Percentiles rank a stretch among this genome's conserved stretches.
These are phyloP conservation scores for Drosophila aff. DNA, from an alignment of 1,140 invertebrate genomes.

Conservation along the genomic window DNA sequence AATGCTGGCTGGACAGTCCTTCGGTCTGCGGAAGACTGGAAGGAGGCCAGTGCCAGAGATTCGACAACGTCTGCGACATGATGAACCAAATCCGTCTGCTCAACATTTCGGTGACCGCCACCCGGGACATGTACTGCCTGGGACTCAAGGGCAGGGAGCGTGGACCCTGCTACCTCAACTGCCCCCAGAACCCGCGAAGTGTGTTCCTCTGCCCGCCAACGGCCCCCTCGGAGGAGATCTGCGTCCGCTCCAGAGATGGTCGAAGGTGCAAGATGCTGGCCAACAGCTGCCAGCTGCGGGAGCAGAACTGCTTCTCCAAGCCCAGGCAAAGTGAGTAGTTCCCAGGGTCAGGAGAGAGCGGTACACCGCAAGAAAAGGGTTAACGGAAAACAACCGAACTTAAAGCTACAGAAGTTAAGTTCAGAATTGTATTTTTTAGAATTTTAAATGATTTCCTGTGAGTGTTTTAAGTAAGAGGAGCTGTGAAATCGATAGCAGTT, in stretches of 20 bases:
- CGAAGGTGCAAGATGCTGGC: conserved; percentile 1
- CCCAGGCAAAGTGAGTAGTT: neutral
- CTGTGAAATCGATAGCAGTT: neutral
- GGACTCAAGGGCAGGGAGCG: neutral
- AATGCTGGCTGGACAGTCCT: neutral
- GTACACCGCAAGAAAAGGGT: neutral
- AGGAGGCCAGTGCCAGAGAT: neutral
- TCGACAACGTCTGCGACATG: neutral
- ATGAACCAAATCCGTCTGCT: neutral
- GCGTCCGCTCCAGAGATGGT: neutral
- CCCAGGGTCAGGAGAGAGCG: neutral
- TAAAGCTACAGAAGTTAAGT: neutral
- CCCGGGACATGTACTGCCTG: conserved; percentile 3
- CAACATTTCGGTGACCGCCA: neutral
- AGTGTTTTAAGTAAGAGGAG: too few species aligned
- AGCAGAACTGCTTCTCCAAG: neutral
- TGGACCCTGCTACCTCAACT: neutral
- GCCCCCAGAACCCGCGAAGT: neutral
- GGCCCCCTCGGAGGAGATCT: neutral
- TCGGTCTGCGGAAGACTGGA: neutral
- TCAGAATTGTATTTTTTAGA: too few species aligned
- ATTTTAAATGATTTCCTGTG: neutral
- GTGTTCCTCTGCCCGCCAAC: neutral
- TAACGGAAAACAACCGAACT: too few species aligned
- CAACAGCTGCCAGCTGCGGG: neutral